These are phyloP conservation scores for Oscheius sp. DNA, from an alignment of 2,888 invertebrate species.

Conservation along the genomic window DNA sequence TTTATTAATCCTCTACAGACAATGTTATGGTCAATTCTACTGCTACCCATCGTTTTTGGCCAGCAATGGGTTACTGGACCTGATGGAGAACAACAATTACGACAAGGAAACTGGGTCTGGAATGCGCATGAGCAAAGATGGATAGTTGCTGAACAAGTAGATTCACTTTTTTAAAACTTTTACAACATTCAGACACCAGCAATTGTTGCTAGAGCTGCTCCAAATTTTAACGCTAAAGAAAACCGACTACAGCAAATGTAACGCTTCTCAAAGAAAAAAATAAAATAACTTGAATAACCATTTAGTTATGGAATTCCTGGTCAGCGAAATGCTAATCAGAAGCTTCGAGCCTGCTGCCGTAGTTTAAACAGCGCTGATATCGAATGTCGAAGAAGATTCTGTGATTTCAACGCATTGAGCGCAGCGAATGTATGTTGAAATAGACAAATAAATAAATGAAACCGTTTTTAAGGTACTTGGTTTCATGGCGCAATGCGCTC, in stretches of 20 bases:
- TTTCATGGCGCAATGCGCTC: slow-evolving; percentile 63
- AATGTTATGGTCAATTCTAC: slow-evolving; percentile 12
- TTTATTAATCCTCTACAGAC: neutral
- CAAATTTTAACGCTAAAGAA: slow-evolving; percentile 10
- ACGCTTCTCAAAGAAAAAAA: neutral
- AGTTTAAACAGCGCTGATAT: slow-evolving; percentile 65
- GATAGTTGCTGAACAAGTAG: neutral
- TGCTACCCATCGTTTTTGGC: neutral
- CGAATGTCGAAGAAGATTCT: slow-evolving; percentile 65
- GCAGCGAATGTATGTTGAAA: slow-evolving; percentile 31
- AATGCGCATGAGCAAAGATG: slow-evolving; percentile 12
- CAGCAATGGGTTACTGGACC: slow-evolving; percentile 8
- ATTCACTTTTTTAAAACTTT: too few relatives aligned
- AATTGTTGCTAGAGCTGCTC: slow-evolving; percentile 5
- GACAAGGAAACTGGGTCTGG: slow-evolving; percentile 27
- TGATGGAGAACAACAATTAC: neutral
- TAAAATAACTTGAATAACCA: neutral
- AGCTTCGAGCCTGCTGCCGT: slow-evolving; percentile 64
- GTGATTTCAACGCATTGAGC: slow-evolving; percentile 66
- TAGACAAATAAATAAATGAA: neutral
- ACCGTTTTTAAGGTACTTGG: slow-evolving; percentile 57
- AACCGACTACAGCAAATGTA: slow-evolving; percentile 29
- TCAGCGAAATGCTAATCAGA: slow-evolving; percentile 58
- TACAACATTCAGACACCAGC: slow-evolving; percentile 7
- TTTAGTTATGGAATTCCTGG: slow-evolving; percentile 44